phyloP scores from a whole-genome alignment of 2,888 invertebrate genomes.

The Scaptomyza polygonia region DNA sequence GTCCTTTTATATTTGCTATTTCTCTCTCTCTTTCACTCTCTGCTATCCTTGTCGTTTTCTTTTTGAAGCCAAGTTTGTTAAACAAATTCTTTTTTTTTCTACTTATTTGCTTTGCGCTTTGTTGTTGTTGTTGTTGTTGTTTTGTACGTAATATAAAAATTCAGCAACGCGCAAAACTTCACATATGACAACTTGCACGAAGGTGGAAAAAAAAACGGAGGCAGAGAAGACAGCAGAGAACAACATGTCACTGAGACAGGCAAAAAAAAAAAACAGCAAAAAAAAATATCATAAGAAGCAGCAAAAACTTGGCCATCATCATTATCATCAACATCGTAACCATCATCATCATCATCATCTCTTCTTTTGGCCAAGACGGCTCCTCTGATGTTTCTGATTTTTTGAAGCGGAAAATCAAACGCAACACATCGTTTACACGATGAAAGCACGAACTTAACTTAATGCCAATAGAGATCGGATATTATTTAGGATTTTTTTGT shows the following conservation, averaged over 20 bases:
- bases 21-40: background rate
- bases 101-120: constrained; percentile 34
- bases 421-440: constrained; percentile 59
- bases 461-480: background rate
- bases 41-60: constrained; percentile 44
- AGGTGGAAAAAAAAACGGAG: constrained; percentile 14
- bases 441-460: constrained; percentile 9
- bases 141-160: constrained; percentile 68
- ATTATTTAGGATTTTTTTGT: no score
- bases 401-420: constrained; percentile 79
- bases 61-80: constrained; percentile 64
- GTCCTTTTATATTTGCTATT: background rate
- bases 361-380: constrained; percentile 39
- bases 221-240: constrained; percentile 9
- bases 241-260: constrained; percentile 33
- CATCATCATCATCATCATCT: constrained; percentile 24
- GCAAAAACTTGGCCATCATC: constrained; percentile 41
- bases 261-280: constrained; percentile 5
- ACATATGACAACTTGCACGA: constrained; percentile 71
- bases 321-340: constrained; percentile 28
- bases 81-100: constrained; percentile 15
- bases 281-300: constrained; percentile 12
- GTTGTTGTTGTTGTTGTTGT: constrained; percentile 37
- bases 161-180: constrained; percentile 77
- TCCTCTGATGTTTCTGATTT: constrained; percentile 73